A percentile compares a stretch with the other conserved stretches of the same genome.
Conservation (phyloP, 2,888 invertebrate species). For the Sarcophaga carnaria region DNA sequence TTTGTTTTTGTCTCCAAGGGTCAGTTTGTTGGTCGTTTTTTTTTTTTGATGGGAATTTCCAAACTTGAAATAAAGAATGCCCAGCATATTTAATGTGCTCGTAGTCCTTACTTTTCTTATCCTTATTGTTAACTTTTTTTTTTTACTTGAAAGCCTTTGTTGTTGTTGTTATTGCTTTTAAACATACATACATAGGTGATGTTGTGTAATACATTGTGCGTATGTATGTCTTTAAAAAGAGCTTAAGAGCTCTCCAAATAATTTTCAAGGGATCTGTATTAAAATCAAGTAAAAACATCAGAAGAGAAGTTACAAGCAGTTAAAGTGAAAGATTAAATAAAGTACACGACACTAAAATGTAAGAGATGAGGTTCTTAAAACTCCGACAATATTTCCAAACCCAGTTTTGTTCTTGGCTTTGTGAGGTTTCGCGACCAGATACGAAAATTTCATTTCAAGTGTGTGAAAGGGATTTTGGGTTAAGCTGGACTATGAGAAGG, state of each 20-base stretch:
- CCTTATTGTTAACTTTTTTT: neutral
- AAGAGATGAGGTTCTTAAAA: too few relatives aligned
- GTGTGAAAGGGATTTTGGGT: too few relatives aligned
- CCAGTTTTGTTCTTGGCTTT: too few relatives aligned
- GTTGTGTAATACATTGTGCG: slow-evolving; percentile 22
- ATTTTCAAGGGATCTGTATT: slow-evolving; percentile 26
- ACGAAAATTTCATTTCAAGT: too few relatives aligned
- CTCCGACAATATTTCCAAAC: too few relatives aligned
- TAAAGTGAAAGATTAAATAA: too few relatives aligned
- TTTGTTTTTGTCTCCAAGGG: slow-evolving; percentile 20
- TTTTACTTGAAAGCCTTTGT: neutral
- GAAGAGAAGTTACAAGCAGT: too few relatives aligned
- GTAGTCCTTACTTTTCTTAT: neutral
- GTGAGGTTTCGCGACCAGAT: too few relatives aligned
- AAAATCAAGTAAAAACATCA: too few relatives aligned
- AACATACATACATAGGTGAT: slow-evolving; percentile 29
- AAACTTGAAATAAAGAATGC: neutral
- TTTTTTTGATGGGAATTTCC: neutral
- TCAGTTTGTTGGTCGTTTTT: slow-evolving; percentile 16
- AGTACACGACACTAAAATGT: too few relatives aligned
- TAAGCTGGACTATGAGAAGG: too few relatives aligned
- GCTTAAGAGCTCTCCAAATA: slow-evolving; percentile 20
- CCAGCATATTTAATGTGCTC: neutral
- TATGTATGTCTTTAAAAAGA: slow-evolving; percentile 22
- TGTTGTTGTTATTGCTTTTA: slow-evolving; percentile 36